These are phyloP conservation scores for Pelvicachromis taeniatus DNA, from an alignment of 2,113 vertebrate genomes.

Conservation along the genomic window DNA sequence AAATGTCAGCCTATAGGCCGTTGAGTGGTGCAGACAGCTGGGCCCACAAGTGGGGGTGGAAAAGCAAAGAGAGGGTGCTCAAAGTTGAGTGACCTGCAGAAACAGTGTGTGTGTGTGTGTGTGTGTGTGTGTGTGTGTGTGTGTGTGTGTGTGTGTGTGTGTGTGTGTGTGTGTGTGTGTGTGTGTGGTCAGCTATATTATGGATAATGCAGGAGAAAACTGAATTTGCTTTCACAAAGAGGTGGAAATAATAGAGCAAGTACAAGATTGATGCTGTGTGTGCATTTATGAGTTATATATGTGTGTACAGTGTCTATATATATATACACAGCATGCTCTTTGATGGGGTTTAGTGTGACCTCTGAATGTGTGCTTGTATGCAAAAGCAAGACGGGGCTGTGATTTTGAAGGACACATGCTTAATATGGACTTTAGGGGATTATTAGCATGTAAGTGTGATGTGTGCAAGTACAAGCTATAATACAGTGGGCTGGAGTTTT, in stretches of 20 bases:
- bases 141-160: neutral
- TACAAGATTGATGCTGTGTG: neutral
- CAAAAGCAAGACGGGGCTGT: neutral
- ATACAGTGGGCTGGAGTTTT: slow-evolving; percentile 1
- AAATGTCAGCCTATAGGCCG: slow-evolving; percentile 31
- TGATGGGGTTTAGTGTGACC: slow-evolving; percentile 7
- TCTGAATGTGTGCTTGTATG: neutral
- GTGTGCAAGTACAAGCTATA: neutral
- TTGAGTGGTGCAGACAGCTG: slow-evolving; percentile 63
- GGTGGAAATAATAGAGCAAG: neutral
- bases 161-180: neutral
- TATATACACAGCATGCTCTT: slow-evolving; percentile 2
- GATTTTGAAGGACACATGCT: neutral
- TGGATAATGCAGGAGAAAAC: neutral
- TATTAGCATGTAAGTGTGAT: neutral
- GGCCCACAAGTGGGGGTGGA: neutral
- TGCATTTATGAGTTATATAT: neutral
- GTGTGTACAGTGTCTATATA: neutral
- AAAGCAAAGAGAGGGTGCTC: neutral
- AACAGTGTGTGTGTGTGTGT: neutral
- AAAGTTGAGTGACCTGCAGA: slow-evolving; percentile 10
- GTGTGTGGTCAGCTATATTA: neutral
- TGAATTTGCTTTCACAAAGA: neutral
- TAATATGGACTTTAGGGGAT: neutral
- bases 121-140: neutral